These are phyloP conservation scores for Polypterus bichir DNA, from an alignment of 2,113 vertebrate species.

Conservation along the genomic window DNA sequence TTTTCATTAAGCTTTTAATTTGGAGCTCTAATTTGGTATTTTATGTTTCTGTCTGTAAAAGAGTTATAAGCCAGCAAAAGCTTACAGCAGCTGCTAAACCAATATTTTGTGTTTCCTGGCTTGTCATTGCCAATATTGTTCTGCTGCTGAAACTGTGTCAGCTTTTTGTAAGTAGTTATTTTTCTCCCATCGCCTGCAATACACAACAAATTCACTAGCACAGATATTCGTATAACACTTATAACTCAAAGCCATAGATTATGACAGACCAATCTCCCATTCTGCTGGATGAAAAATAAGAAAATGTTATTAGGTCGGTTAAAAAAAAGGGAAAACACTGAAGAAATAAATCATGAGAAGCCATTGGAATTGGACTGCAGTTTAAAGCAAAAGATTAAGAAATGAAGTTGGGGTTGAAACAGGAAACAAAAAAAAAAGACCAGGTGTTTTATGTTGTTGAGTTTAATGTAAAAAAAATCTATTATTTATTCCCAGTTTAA, in stretches of 20 bases:
- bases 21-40: neutral
- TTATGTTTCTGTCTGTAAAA: constrained; percentile 4
- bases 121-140: constrained; percentile 8
- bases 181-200: constrained; percentile 9
- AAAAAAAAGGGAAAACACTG: neutral
- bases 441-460: no score
- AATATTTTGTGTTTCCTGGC: constrained; percentile 11
- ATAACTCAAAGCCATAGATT: constrained; percentile 61
- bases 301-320: constrained; percentile 21
- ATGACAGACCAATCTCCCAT: constrained; percentile 59
- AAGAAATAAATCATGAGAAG: neutral
- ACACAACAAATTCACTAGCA: constrained; percentile 27
- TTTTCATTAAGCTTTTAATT: neutral
- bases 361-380: constrained; percentile 4
- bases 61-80: neutral
- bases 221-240: constrained; percentile 50
- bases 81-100: neutral
- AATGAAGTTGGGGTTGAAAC: neutral
- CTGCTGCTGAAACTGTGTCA: constrained; percentile 10
- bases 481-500: no score
- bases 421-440: no score
- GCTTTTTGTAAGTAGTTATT: constrained; percentile 10
- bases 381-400: neutral
- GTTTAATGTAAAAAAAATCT: no score
- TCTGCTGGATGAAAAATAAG: constrained; percentile 54